phyloP scores from a whole-genome alignment of 2,113 vertebrate species.

The Dicrurus megarhynchus region DNA sequence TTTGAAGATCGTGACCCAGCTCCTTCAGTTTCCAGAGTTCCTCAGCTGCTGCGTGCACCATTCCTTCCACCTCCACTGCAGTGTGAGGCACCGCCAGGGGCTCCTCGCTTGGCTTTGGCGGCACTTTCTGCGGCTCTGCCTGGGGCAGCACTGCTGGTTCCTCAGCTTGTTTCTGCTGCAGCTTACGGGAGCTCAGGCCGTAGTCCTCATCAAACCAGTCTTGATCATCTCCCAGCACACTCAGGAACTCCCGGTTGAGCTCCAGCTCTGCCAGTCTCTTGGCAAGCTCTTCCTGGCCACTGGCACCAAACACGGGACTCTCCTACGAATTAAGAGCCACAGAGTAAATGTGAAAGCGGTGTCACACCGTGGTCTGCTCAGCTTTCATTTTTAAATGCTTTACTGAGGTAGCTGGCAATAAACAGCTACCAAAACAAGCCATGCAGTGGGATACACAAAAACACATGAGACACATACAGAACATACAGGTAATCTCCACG shows the following conservation, averaged over 20 bases:
- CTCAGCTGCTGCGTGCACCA: slow-evolving; percentile 83
- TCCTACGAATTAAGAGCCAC: slow-evolving; percentile 71
- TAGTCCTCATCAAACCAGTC: slow-evolving; percentile 99
- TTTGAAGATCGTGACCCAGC: slow-evolving; percentile 73
- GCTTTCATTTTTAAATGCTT: background rate
- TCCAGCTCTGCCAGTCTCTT: slow-evolving; percentile 92
- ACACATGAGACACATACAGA: background rate
- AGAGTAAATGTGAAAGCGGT: background rate
- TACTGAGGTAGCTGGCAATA: background rate
- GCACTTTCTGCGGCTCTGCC: slow-evolving; percentile 75
- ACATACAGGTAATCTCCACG: background rate
- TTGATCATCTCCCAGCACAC: slow-evolving; percentile 88
- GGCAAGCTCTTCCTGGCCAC: slow-evolving; percentile 90
- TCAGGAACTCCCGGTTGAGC: slow-evolving; percentile 86
- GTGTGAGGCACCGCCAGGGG: slow-evolving; percentile 89
- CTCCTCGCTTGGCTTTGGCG: slow-evolving; percentile 80
- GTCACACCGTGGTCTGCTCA: background rate
- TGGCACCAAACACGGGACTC: slow-evolving; percentile 88
- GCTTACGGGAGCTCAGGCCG: slow-evolving; percentile 86
- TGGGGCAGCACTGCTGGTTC: slow-evolving; percentile 72
- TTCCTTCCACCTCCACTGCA: slow-evolving; percentile 81
- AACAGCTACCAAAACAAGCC: background rate
- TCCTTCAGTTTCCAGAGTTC: slow-evolving; percentile 88
- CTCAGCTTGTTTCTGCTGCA: slow-evolving; percentile 82
- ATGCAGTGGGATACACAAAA: background rate